A percentile compares a stretch with the other conserved stretches of the same genome.
Evolutionary conservation across 1,140 invertebrate species (phyloP).

Genomic region (Procambarus virginalis): DNA sequence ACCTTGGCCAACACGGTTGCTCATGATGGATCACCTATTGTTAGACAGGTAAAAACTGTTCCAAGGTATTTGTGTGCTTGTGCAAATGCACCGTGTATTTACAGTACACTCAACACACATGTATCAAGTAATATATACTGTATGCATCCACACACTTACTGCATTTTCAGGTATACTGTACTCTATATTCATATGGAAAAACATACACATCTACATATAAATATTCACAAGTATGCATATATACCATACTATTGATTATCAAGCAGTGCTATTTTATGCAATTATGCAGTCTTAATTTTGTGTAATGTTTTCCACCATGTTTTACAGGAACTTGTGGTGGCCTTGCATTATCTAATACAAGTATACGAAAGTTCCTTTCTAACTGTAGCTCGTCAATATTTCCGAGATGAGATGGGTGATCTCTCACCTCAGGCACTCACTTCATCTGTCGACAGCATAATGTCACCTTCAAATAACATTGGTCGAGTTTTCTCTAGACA

Average conservation of each 20-base stretch:
- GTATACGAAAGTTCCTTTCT: conserved; percentile 90
- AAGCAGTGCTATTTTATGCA: too few species aligned
- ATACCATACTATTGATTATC: too few species aligned
- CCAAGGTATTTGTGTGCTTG: too few species aligned
- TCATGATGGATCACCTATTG: conserved; percentile 89
- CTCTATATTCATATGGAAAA: too few species aligned
- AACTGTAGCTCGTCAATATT: conserved; percentile 80
- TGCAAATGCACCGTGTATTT: too few species aligned
- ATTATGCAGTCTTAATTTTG: too few species aligned
- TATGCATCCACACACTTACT: too few species aligned
- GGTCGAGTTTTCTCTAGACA: conserved; percentile 28
- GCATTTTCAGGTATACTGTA: too few species aligned
- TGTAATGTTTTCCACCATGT: not conserved
- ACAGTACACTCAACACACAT: too few species aligned
- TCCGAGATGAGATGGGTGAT: conserved; percentile 79
- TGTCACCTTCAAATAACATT: conserved; percentile 43
- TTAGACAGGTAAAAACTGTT: conserved; percentile 82
- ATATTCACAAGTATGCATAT: too few species aligned
- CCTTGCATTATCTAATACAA: conserved; percentile 90
- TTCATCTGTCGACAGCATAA: conserved; percentile 39
- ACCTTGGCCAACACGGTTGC: conserved; percentile 85
- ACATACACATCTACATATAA: too few species aligned
- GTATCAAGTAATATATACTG: too few species aligned
- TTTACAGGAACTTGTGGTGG: conserved; percentile 82
- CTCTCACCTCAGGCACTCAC: conserved; percentile 19